Conservation (phyloP, 2,113 vertebrate species). For the Tragulus kanchil region DNA sequence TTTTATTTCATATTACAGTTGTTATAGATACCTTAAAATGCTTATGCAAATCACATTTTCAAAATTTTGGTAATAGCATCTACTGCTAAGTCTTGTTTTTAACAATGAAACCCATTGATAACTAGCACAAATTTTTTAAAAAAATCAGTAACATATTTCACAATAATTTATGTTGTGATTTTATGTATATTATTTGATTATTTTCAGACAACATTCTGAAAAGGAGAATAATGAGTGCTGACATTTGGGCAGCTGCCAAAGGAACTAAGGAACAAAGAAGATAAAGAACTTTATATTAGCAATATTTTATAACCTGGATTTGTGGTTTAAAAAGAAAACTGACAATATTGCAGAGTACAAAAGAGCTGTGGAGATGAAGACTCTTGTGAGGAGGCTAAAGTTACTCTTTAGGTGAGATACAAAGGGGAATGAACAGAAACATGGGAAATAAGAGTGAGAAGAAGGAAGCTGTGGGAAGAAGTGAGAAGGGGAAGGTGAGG, state of each 20-base stretch:
- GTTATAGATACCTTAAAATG: neutral
- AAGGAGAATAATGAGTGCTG: neutral
- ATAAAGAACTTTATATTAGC: neutral
- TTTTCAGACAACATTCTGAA: neutral
- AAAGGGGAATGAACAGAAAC: neutral
- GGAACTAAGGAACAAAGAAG: neutral
- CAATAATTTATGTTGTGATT: neutral
- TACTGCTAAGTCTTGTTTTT: neutral
- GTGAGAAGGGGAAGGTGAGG: neutral
- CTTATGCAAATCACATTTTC: neutral
- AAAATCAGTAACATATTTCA: neutral
- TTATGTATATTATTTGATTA: neutral
- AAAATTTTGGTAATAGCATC: neutral
- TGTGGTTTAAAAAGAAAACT: neutral
- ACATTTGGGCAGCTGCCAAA: neutral
- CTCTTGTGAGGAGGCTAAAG: neutral
- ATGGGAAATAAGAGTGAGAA: neutral
- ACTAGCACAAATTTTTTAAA: neutral
- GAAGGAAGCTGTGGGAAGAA: neutral
- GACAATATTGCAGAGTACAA: neutral
- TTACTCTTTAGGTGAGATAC: neutral
- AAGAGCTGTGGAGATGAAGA: neutral
- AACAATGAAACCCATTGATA: neutral
- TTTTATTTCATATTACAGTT: slow-evolving; percentile 37
- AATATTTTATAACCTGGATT: neutral